Evolutionary conservation across 2,113 vertebrate species (phyloP).

Genomic region (Gymnarchus niloticus): DNA sequence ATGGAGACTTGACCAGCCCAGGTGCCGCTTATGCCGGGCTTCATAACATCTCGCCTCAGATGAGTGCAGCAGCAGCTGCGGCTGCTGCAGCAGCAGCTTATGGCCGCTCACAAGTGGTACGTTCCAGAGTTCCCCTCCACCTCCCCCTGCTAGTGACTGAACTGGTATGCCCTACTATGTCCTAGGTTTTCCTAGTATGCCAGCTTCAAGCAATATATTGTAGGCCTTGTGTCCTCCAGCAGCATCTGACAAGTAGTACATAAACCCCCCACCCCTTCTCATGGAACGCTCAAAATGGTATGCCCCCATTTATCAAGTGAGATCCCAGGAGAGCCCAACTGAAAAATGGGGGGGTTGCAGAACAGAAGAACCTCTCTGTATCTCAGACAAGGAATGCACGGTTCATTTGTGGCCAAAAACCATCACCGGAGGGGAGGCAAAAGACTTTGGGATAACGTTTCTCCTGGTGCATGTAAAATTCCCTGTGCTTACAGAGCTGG

Average conservation of each 20-base stretch:
- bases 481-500: conserved; percentile 7
- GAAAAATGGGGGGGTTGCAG: background rate
- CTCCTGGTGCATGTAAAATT: conserved; percentile 12
- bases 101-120: conserved; percentile 72
- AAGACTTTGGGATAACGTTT: conserved; percentile 18
- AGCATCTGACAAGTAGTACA: background rate
- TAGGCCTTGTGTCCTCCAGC: background rate
- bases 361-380: conserved; percentile 6
- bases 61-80: conserved; percentile 75
- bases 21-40: conserved; percentile 84
- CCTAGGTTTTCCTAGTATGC: background rate
- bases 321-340: background rate
- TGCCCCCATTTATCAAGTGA: background rate
- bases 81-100: conserved; percentile 70
- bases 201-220: background rate
- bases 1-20: conserved; percentile 83
- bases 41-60: conserved; percentile 93
- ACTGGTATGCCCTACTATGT: background rate
- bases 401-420: conserved; percentile 8
- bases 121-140: conserved; percentile 27
- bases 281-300: background rate
- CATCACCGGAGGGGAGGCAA: conserved; percentile 10
- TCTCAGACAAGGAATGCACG: conserved; percentile 3
- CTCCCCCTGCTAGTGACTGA: too few species aligned
- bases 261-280: background rate